Conservation (phyloP, 2,888 invertebrate genomes). For the Ceramica pisi region DNA sequence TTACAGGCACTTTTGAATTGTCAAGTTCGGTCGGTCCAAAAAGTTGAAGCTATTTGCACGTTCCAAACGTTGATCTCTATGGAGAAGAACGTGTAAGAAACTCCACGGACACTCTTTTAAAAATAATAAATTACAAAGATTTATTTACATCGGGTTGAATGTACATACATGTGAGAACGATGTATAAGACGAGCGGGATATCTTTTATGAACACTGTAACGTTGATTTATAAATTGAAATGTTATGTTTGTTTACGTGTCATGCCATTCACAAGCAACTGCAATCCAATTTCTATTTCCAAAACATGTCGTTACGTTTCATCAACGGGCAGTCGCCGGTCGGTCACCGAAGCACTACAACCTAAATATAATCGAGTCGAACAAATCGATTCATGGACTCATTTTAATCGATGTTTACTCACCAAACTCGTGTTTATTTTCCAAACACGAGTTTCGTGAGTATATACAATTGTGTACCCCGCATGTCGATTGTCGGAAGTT, state of each 20-base stretch:
- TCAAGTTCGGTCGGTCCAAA: too few relatives aligned
- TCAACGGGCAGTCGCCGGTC: slow-evolving; percentile 9
- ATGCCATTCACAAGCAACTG: slow-evolving; percentile 1
- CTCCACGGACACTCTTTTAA: too few relatives aligned
- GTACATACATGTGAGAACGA: too few relatives aligned
- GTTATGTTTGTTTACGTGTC: slow-evolving; percentile 15
- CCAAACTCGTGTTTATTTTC: slow-evolving; percentile 47
- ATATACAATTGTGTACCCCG: slow-evolving; percentile 37
- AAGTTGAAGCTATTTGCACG: too few relatives aligned
- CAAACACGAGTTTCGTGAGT: too few relatives aligned
- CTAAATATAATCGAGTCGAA: slow-evolving; percentile 47
- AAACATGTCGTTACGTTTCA: slow-evolving; percentile 34
- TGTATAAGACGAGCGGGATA: background rate
- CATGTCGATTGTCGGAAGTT: slow-evolving; percentile 22
- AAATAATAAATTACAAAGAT: too few relatives aligned
- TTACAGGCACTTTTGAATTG: too few relatives aligned
- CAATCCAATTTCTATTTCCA: slow-evolving; percentile 19
- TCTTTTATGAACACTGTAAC: background rate
- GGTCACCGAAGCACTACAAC: slow-evolving; percentile 14
- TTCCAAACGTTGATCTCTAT: too few relatives aligned
- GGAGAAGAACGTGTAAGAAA: too few relatives aligned
- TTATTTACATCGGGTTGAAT: too few relatives aligned
- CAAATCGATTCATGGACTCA: slow-evolving; percentile 48
- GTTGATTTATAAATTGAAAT: slow-evolving; percentile 2
- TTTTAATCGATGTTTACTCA: slow-evolving; percentile 56